Percentiles rank a stretch among this genome's conserved stretches.
Evolutionary conservation across 2,797 vertebrate genomes (phyloP).

Genomic region (Cyprinella venusta): DNA sequence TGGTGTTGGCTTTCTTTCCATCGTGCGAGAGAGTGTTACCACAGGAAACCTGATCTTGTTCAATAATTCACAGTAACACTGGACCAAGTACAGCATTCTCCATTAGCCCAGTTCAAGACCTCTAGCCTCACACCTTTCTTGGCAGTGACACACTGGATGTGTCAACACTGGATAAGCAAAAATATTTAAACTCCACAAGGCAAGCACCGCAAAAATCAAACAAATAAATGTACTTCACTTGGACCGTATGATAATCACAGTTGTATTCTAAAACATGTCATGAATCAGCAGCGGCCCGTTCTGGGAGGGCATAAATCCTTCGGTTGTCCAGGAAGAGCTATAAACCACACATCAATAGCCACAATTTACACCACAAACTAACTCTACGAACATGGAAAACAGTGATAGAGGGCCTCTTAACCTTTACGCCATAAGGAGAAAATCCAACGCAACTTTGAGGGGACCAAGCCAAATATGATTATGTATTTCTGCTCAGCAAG

Average conservation of each 20-base stretch:
- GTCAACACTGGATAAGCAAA: background rate
- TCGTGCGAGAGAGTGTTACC: slow-evolving; percentile 70
- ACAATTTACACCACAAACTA: too few species aligned
- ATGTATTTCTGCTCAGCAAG: too few species aligned
- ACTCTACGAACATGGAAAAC: too few species aligned
- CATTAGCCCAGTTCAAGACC: slow-evolving; percentile 73
- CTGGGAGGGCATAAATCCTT: slow-evolving; percentile 66
- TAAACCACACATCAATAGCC: slow-evolving; percentile 68
- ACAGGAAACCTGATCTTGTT: slow-evolving; percentile 74
- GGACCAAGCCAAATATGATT: too few species aligned
- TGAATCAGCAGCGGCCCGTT: slow-evolving; percentile 41
- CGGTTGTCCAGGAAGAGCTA: slow-evolving; percentile 47
- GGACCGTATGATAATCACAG: background rate
- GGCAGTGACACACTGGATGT: slow-evolving; percentile 12
- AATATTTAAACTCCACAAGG: background rate
- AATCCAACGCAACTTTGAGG: too few species aligned
- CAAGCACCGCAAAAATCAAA: background rate
- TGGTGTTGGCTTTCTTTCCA: slow-evolving; percentile 83
- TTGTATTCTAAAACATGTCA: background rate
- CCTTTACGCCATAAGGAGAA: too few species aligned
- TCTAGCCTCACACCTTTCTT: slow-evolving; percentile 67
- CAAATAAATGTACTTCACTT: background rate
- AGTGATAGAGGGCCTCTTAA: too few species aligned
- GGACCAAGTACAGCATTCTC: slow-evolving; percentile 71
- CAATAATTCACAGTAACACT: slow-evolving; percentile 76